Evolutionary conservation across 2,888 invertebrate genomes (phyloP).

Genomic region (Ferdinandea cuprea): DNA sequence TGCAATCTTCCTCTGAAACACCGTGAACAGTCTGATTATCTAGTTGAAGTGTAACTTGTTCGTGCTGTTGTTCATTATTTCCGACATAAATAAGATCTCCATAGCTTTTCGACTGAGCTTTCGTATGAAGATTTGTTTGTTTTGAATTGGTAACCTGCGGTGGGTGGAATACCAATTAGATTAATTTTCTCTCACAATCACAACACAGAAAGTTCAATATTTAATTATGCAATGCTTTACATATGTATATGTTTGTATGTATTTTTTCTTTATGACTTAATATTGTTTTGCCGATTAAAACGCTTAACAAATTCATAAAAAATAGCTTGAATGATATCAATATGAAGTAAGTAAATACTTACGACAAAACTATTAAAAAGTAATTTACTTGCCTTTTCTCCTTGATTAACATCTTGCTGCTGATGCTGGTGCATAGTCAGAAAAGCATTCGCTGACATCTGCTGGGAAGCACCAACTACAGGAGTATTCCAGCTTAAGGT

Average conservation of each 20-base stretch:
- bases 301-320: too few relatives aligned
- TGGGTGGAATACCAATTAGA: slow-evolving; percentile 55
- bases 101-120: slow-evolving; percentile 91
- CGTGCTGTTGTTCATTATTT: slow-evolving; percentile 80
- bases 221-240: too few relatives aligned
- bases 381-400: slow-evolving; percentile 81
- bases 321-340: too few relatives aligned
- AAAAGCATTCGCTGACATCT: slow-evolving; percentile 81
- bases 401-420: slow-evolving; percentile 79
- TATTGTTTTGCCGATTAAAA: not conserved
- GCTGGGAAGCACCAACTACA: slow-evolving; percentile 84
- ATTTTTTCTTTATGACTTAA: not conserved
- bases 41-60: slow-evolving; percentile 69
- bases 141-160: slow-evolving; percentile 67
- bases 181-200: slow-evolving; percentile 44
- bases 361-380: not conserved
- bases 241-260: slow-evolving; percentile 8
- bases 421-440: slow-evolving; percentile 82
- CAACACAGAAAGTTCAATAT: slow-evolving; percentile 40
- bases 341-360: not conserved
- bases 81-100: slow-evolving; percentile 86
- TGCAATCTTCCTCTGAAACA: slow-evolving; percentile 46
- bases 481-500: slow-evolving; percentile 89
- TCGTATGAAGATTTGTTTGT: slow-evolving; percentile 85
- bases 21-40: slow-evolving; percentile 60